Conservation (phyloP, 2,888 invertebrate species). For the Cryptocephalus primarius region DNA sequence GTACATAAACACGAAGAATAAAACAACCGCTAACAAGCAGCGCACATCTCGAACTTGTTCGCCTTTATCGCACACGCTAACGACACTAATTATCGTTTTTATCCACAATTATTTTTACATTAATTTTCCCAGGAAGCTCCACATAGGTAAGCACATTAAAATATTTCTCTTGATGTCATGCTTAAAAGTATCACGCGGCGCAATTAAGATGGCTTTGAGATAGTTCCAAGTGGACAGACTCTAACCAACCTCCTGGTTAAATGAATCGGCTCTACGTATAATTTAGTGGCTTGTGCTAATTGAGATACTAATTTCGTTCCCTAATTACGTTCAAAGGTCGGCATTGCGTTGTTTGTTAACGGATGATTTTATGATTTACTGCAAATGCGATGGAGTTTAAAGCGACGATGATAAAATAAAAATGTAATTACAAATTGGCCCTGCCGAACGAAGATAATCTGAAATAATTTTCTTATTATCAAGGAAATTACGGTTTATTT, state of each 20-base stretch:
- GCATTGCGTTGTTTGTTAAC: neutral
- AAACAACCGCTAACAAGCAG: too few relatives aligned
- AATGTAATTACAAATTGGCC: too few relatives aligned
- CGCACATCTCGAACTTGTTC: too few relatives aligned
- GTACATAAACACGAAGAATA: too few relatives aligned
- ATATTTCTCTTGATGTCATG: constrained; percentile 26
- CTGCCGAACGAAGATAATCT: too few relatives aligned
- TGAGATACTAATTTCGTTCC: constrained; percentile 13
- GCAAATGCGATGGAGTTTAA: too few relatives aligned
- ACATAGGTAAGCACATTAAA: constrained; percentile 21
- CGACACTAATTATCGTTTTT: constrained; percentile 34
- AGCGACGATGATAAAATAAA: too few relatives aligned
- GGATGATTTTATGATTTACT: too few relatives aligned
- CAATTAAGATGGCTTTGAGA: constrained; percentile 35
- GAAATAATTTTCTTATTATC: too few relatives aligned
- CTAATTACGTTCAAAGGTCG: neutral
- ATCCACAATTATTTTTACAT: constrained; percentile 35
- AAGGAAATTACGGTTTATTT: too few relatives aligned
- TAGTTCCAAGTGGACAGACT: constrained; percentile 34
- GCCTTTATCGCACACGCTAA: constrained; percentile 30
- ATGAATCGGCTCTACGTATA: constrained; percentile 19
- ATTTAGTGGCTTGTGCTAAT: constrained; percentile 21
- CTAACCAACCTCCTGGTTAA: constrained; percentile 21
- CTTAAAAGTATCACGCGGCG: constrained; percentile 25
- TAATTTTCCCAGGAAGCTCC: constrained; percentile 27